Percentiles rank a stretch among this genome's conserved stretches.
These are phyloP conservation scores for Aurelia aurita complex sp. Pacific DNA, from an alignment of 30 jellyfish, hydroid and myxozoan genomes.

Conservation along the genomic window DNA sequence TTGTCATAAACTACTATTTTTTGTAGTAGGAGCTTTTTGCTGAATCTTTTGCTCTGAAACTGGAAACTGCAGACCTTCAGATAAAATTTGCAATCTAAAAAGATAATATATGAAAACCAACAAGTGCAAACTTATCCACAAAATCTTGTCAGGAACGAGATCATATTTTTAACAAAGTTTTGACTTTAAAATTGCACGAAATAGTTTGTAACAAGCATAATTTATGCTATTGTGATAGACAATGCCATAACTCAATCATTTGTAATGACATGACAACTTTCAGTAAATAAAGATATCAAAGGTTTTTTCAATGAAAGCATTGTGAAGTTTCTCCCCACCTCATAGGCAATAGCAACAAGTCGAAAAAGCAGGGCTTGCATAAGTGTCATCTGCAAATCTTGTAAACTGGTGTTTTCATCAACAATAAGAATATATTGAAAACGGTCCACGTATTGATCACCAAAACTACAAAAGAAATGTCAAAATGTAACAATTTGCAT, in stretches of 20 bases:
- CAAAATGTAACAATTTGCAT: not conserved
- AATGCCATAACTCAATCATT: not conserved
- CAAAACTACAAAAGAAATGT: conserved; percentile 71
- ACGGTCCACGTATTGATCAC: conserved; percentile 71
- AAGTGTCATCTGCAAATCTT: conserved; percentile 81
- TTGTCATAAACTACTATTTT: too few relatives aligned
- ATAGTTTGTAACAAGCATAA: too few relatives aligned
- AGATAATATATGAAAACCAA: too few relatives aligned
- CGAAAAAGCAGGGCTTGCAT: conserved; percentile 91
- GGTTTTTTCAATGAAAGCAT: not conserved
- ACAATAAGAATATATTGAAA: conserved; percentile 70
- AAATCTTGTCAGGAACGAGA: too few relatives aligned
- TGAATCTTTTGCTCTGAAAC: too few relatives aligned
- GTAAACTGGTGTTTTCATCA: conserved; percentile 80
- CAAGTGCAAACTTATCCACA: too few relatives aligned
- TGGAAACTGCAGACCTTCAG: too few relatives aligned
- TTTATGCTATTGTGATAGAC: too few relatives aligned
- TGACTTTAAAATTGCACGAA: too few relatives aligned
- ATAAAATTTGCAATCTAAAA: too few relatives aligned
- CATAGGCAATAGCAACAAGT: conserved; percentile 85
- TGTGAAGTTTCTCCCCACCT: conserved; percentile 48
- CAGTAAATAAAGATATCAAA: not conserved
- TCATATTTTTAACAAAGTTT: too few relatives aligned
- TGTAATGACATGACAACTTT: not conserved
- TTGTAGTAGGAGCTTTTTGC: too few relatives aligned